Evolutionary conservation across 1,140 invertebrate genomes (phyloP).

Genomic region (Paracyclopina nana): DNA sequence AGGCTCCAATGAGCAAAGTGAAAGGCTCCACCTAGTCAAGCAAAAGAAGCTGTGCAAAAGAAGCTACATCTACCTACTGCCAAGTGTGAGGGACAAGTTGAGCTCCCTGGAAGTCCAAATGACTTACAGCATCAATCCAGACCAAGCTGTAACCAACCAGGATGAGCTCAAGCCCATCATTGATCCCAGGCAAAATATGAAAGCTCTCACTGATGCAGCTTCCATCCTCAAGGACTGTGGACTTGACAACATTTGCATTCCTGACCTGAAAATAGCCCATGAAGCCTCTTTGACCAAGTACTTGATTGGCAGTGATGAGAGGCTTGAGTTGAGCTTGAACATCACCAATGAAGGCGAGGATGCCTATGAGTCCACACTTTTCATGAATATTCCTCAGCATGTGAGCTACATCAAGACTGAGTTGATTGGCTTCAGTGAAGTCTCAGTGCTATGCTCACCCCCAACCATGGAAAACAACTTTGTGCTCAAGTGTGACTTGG

Average conservation of each 20-base stretch:
- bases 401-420: conserved; percentile 54
- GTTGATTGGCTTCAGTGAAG: conserved; percentile 27
- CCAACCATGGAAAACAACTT: conserved; percentile 25
- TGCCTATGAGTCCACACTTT: conserved; percentile 67
- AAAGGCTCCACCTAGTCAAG: conserved; percentile 35
- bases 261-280: conserved; percentile 40
- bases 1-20: conserved; percentile 35
- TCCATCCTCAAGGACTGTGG: conserved; percentile 85
- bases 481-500: conserved; percentile 18
- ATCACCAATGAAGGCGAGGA: conserved; percentile 66
- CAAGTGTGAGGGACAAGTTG: conserved; percentile 59
- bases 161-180: too few relatives aligned
- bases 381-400: conserved; percentile 48
- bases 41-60: conserved; percentile 23
- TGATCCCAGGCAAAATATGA: too few relatives aligned
- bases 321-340: conserved; percentile 48
- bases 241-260: conserved; percentile 69
- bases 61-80: conserved; percentile 1
- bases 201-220: too few relatives aligned
- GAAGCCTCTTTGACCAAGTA: conserved; percentile 34
- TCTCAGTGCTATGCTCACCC: conserved; percentile 43
- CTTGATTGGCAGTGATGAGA: conserved; percentile 52
- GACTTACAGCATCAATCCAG: too few relatives aligned
- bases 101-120: conserved; percentile 73
- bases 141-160: too few relatives aligned